Base-by-base conservation (phyloP, 2,797 vertebrate species). In the Buphagus erythrorhynchus region DNA sequence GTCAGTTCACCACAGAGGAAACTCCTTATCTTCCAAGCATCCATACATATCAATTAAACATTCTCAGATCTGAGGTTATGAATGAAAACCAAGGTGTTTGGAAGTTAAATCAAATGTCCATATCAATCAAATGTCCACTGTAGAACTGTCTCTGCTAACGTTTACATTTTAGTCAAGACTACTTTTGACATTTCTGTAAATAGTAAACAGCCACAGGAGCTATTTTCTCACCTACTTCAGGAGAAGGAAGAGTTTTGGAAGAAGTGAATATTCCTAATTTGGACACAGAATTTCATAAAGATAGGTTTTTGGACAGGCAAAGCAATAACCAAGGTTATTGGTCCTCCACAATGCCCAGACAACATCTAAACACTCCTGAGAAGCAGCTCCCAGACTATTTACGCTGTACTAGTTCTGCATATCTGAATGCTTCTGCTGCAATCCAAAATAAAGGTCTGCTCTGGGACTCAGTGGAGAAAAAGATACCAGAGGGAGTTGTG, bases 1-100 rank as follows among this genome's bases (percentile, higher is more conserved):
- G 78, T 78, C 91, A 68, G n/a, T 81, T 96, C 88, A 67, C 35
- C 61, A 78, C 55, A 79, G 62, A 96, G 63, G 24, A 90, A 95
- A 92, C 49, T 94, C 76, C 24, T 66, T 72, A 35, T 51, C 73
- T 95, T 72, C 89, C 72, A 91, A 36, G 71, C 33, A 83, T 77
- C 68, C 52, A 45, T 38, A 81, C 10, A 10, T n/a, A 49, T 38
- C 93, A 92, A 93, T 86, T 78, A 95, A 96, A 52, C 76, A 86
- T 83, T 66, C 55, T 38, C 48, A 91, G 74, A 88, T 75, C 78
- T 73, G 82, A 81, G 67, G 46, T 94, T 94, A 57, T 86, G 71
- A 91, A 86, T 67, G 83, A 92, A 93, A 96, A 91, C 58, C 21
- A n/a, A 93, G 59, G 65, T 84, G 6, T 87, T 79, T 59, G 38